Percentiles rank a stretch among this genome's conserved stretches.
Conservation (phyloP, 1,140 invertebrate species). For the Bombus affinis region DNA sequence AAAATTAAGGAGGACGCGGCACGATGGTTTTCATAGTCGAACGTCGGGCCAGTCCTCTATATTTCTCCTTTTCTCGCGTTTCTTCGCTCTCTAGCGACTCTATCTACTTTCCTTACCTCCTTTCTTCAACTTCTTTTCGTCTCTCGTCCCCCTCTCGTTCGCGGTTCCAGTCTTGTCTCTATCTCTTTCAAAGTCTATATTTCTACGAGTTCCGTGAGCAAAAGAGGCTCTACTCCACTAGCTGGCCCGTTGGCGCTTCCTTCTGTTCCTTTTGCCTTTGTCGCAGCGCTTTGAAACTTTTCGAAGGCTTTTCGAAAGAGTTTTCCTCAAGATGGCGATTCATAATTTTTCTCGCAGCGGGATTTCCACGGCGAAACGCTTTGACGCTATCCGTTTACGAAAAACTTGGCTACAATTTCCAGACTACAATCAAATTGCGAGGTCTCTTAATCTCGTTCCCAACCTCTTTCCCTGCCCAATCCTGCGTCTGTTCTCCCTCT, state of each 20-base stretch:
- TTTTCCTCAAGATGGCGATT: not conserved
- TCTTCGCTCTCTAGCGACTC: not conserved
- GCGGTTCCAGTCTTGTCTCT: not conserved
- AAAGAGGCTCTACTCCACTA: too few species aligned
- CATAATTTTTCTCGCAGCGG: conserved; percentile 5
- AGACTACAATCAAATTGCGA: not conserved
- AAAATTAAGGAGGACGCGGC: conserved; percentile 52
- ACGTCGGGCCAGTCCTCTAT: conserved; percentile 9
- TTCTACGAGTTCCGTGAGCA: too few species aligned
- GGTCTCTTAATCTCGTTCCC: not conserved
- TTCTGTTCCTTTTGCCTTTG: not conserved
- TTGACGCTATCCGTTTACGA: not conserved
- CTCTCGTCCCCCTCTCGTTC: not conserved
- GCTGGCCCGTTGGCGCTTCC: not conserved
- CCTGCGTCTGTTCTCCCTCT: not conserved
- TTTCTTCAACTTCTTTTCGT: not conserved
- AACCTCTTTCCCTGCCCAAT: not conserved
- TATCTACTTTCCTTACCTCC: not conserved
- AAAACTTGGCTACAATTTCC: not conserved
- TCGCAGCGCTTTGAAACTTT: not conserved
- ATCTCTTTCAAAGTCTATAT: not conserved
- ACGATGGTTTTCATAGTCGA: conserved; percentile 5
- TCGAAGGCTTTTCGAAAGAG: not conserved
- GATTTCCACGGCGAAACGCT: not conserved
- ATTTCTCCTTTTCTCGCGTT: not conserved